Evolutionary conservation across 2,888 invertebrate species (phyloP).

Genomic region (Hydroisotoma schaefferi): DNA sequence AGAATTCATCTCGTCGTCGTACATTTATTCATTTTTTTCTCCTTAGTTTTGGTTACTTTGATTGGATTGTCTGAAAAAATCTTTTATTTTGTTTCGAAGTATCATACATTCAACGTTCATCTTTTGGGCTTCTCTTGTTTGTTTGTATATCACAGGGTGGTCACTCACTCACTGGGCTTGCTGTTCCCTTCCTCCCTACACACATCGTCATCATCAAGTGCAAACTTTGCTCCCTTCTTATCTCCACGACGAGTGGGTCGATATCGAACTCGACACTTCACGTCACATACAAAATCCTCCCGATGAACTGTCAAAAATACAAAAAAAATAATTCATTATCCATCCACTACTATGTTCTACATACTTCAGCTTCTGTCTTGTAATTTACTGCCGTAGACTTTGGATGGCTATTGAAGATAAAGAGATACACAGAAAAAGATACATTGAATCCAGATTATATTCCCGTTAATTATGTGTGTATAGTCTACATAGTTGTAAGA

Average conservation of each 20-base stretch:
- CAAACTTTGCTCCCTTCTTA: slow-evolving; percentile 44
- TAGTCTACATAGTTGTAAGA: too few relatives aligned
- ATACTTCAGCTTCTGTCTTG: too few relatives aligned
- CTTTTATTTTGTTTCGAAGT: slow-evolving; percentile 3
- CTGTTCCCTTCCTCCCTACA: too few relatives aligned
- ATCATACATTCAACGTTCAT: slow-evolving; percentile 1
- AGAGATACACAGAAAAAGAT: too few relatives aligned
- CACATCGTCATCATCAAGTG: slow-evolving; percentile 23
- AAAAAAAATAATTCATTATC: slow-evolving; percentile 25
- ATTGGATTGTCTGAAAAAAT: slow-evolving; percentile 18
- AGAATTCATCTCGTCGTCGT: slow-evolving; percentile 1
- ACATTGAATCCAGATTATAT: too few relatives aligned
- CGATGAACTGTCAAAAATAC: slow-evolving; percentile 45
- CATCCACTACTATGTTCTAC: too few relatives aligned
- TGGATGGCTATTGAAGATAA: too few relatives aligned
- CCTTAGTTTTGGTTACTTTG: slow-evolving; percentile 8
- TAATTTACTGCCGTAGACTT: too few relatives aligned
- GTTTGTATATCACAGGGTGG: slow-evolving; percentile 47
- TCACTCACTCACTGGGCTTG: slow-evolving; percentile 43
- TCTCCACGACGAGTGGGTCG: slow-evolving; percentile 45
- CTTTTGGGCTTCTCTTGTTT: slow-evolving; percentile 17
- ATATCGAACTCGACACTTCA: too few relatives aligned
- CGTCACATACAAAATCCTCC: slow-evolving; percentile 49
- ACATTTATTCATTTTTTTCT: slow-evolving; percentile 7
- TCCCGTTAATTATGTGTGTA: too few relatives aligned